Percentiles rank a stretch among this genome's conserved stretches.
phyloP scores from a whole-genome alignment of 2,113 vertebrate species.

The Penelope pileata region DNA sequence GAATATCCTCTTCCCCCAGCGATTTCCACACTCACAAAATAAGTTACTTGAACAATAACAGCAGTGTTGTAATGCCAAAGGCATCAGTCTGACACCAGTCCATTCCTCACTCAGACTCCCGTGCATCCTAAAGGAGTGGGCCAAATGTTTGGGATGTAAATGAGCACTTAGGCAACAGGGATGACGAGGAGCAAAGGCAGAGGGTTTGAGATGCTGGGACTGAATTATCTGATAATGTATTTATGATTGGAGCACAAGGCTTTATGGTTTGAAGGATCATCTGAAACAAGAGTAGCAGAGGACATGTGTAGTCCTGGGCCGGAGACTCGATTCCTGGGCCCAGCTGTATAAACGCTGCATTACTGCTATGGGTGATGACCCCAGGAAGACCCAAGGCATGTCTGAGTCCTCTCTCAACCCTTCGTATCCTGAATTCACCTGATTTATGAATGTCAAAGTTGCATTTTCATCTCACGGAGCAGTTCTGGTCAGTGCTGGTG shows the following conservation, averaged over 20 bases:
- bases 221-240: background rate
- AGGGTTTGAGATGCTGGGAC: accelerated
- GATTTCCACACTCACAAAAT: background rate
- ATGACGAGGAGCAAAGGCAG: background rate
- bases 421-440: background rate
- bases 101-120: background rate
- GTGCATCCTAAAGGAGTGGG: background rate
- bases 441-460: background rate
- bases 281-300: background rate
- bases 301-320: accelerated
- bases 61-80: background rate
- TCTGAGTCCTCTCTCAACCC: background rate
- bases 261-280: background rate
- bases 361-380: background rate
- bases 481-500: background rate
- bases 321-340: background rate
- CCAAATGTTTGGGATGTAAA: background rate
- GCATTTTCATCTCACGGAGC: background rate
- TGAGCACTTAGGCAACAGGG: background rate
- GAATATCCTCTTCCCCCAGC: accelerated
- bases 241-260: accelerated
- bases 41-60: background rate
- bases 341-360: background rate
- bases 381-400: background rate
- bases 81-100: accelerated